Conservation (phyloP, 2,888 invertebrate genomes). For the Caenorhabditis afra region DNA sequence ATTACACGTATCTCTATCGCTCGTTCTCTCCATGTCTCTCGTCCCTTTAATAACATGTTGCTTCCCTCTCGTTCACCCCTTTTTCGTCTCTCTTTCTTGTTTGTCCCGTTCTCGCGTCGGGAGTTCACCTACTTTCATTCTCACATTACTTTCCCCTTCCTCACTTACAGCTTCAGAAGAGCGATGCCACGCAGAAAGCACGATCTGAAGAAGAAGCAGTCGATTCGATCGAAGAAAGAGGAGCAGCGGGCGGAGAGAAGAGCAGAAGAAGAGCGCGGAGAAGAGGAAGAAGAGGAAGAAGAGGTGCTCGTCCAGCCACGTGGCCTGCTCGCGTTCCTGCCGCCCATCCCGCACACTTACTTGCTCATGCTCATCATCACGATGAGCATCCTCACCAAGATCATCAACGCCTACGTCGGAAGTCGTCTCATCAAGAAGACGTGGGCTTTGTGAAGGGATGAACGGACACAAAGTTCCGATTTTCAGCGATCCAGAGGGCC, state of each 20-base stretch:
- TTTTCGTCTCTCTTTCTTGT: too few relatives aligned
- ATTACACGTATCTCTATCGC: too few relatives aligned
- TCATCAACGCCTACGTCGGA: not conserved
- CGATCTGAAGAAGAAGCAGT: too few relatives aligned
- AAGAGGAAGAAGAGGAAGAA: not conserved
- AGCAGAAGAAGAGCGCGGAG: too few relatives aligned
- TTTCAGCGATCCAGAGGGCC: too few relatives aligned
- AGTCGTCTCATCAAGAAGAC: not conserved
- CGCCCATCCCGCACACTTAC: not conserved
- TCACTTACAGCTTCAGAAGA: not conserved
- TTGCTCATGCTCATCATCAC: not conserved
- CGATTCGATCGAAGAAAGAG: too few relatives aligned
- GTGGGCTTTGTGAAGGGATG: not conserved
- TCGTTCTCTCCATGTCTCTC: too few relatives aligned
- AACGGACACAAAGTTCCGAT: too few relatives aligned
- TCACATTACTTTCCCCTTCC: not conserved
- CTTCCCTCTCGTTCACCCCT: too few relatives aligned
- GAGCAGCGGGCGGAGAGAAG: too few relatives aligned
- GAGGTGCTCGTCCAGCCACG: not conserved
- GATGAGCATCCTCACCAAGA: not conserved
- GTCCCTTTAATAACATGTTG: too few relatives aligned
- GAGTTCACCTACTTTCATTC: not conserved
- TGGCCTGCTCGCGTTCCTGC: conserved; percentile 1
- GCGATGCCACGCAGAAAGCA: not conserved
- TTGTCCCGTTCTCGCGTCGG: too few relatives aligned